Base-by-base conservation (phyloP, 1,140 invertebrate species). In the Pseudachorutes palmiensis region DNA sequence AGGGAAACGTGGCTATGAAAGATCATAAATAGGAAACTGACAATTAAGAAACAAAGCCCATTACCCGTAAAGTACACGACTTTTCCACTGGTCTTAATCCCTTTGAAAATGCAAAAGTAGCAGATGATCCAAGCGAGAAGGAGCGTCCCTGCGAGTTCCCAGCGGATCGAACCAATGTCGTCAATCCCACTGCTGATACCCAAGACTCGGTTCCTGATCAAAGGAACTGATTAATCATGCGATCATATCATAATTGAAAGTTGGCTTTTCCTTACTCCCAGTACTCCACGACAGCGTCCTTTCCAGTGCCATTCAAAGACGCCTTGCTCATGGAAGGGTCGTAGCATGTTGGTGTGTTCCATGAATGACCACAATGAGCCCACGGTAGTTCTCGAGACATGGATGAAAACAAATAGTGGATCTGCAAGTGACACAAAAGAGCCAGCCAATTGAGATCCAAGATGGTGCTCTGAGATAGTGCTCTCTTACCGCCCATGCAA, bases 71-170 rank as follows among this genome's bases (percentile, higher is more conserved):
- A 74, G 36, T 73, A 74, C 0, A 74, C 72, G 2, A 73, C 73
- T 71, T 80, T 83, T 64, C 83, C 83, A 49, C 80, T 79, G 5
- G 79, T 79, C 72, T 82, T 81, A 59, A 83, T 77, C 31, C 82
- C 81, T 74, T 81, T 81, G 70, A 77, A 77, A 12, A 83, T 74
- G 67, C 80, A 81, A 32, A 82, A 75, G 70, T 78, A 81, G 22
- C 82, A 77, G 9, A 82, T 62, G 29, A 81, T 65, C 81, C 82
- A 83, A 36, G 80, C 77, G 2, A 81, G 60, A 0, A 86, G 65
- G 65, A 90, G 83, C 72, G 84, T 86, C 30, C 82, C 77, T 45
- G 88, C 83, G n/a, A 91, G 77, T 1, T 85, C 83, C 84, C 87
- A 88, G 16, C 88, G 85, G 2, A 91, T 83, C 1, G 80, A 78